These are phyloP conservation scores for Crambe crambe DNA, from an alignment of 37 sponge, comb jelly and placozoan species.

Conservation along the genomic window DNA sequence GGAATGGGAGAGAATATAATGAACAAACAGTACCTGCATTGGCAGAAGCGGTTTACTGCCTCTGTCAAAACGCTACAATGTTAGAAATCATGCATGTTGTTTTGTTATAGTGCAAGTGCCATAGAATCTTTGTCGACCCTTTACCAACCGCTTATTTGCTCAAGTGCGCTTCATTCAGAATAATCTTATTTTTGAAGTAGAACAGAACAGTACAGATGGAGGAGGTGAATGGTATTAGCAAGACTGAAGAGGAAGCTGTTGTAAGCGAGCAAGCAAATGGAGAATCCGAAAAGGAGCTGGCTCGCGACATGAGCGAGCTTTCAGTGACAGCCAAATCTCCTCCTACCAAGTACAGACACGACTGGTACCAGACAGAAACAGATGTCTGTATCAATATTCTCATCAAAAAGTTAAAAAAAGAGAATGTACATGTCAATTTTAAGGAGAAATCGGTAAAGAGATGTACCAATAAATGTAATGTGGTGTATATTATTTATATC, in stretches of 20 bases:
- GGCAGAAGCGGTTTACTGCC: conserved; percentile 21
- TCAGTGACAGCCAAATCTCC: not conserved
- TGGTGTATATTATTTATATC: not conserved
- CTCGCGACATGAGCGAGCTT: not conserved
- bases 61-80: conserved; percentile 2
- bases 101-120: not conserved
- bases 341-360: conserved; percentile 26
- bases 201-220: too few relatives aligned
- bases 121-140: too few relatives aligned
- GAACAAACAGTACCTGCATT: conserved; percentile 6
- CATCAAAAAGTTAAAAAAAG: conserved; percentile 46
- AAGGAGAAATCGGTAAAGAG: conserved; percentile 31
- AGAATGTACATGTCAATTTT: conserved; percentile 48
- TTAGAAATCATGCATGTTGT: conserved; percentile 2
- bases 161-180: too few relatives aligned
- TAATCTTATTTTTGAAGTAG: too few relatives aligned
- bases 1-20: not conserved
- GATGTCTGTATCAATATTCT: conserved; percentile 53
- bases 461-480: not conserved
- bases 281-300: not conserved
- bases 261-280: not conserved
- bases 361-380: conserved; percentile 71
- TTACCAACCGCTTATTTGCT: too few relatives aligned
- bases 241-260: too few relatives aligned
- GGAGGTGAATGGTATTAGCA: not conserved